phyloP scores from a whole-genome alignment of 2,797 vertebrate species.

The Nyctalus aviator region DNA sequence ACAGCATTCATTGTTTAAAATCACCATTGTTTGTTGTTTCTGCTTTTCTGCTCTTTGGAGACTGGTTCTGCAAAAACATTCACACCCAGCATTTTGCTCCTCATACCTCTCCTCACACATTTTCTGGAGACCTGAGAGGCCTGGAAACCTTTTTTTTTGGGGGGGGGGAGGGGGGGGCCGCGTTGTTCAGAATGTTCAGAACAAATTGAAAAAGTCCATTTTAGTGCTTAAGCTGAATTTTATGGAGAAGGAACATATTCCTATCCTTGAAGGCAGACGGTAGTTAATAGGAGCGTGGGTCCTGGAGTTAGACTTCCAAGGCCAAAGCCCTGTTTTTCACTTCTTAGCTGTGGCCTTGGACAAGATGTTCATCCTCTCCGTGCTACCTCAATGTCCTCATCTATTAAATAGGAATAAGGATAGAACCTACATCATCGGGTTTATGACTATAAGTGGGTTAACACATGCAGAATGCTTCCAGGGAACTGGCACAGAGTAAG shows the following conservation, averaged over 20 bases:
- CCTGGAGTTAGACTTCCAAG: conserved; percentile 15
- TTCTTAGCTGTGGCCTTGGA: background rate
- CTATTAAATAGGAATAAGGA: background rate
- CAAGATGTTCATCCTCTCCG: background rate
- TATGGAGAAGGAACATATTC: background rate
- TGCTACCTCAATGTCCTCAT: background rate
- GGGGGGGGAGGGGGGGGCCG: too few relatives aligned
- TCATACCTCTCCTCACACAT: background rate
- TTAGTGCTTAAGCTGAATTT: conserved; percentile 2
- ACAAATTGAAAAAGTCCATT: conserved; percentile 29
- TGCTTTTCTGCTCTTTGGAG: conserved; percentile 69
- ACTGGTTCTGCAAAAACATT: conserved; percentile 67
- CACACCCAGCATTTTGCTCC: conserved; percentile 58
- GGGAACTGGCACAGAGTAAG: background rate
- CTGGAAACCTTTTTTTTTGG: conserved; percentile 13
- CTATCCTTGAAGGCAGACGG: background rate
- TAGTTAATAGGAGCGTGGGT: background rate
- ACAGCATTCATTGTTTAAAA: conserved; percentile 81
- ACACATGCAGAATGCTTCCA: background rate
- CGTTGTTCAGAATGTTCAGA: conserved; percentile 50
- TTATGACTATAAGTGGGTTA: background rate
- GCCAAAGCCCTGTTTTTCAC: background rate
- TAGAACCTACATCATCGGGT: background rate
- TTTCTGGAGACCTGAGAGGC: conserved; percentile 43
- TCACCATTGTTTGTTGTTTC: conserved; percentile 74